Evolutionary conservation across 2,797 vertebrate genomes (phyloP), one percentile per base, ranked within the genome.

Genomic region (Diglossa cyanea): DNA sequence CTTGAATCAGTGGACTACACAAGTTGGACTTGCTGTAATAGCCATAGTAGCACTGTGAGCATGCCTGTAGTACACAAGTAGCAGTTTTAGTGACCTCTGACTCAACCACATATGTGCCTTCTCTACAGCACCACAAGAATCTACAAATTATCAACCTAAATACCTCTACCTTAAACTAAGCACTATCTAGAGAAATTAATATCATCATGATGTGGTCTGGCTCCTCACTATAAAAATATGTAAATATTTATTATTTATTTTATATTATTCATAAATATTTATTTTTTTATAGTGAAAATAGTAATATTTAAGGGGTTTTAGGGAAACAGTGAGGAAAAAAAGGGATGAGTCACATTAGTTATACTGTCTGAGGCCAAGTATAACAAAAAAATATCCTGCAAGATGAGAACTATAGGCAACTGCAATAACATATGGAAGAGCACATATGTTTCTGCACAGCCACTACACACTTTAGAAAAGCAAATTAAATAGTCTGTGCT

Each of bases 21-120:
- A 40, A 53, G 11, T 0, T 53, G 9, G 18, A 37, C 24, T 7
- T 79, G 19, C 45, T 90, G 9, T 14, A 81, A 57, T 15, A 86
- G n/a, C 48, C 26, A 28, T 5, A 45, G n/a, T 17, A 75, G 68
- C 18, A 53, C 11, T 39, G 13, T 58, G 28, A 26, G 39, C 30
- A 48, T 35, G 10, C 7, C n/a, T 74, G 30, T 45, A 83, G 65
- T 60, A 19, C 65, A 60, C 26, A 51, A 51, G 50, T 12, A 72
- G 33, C 14, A 71, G 15, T 68, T 84, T 81, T 61, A 88, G 21
- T 11, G 13, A 13, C 71, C 67, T 78, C 39, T 77, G 37, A 71
- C 39, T 90, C n/a, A 39, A 54, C 17, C 50, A 61, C 0, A 0
- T 25, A 20, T 10, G 2, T 33, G 42, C 12, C 16, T 65, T 72